Evolutionary conservation across 2,888 invertebrate genomes (phyloP).

Genomic region (Calephelis perditalis): DNA sequence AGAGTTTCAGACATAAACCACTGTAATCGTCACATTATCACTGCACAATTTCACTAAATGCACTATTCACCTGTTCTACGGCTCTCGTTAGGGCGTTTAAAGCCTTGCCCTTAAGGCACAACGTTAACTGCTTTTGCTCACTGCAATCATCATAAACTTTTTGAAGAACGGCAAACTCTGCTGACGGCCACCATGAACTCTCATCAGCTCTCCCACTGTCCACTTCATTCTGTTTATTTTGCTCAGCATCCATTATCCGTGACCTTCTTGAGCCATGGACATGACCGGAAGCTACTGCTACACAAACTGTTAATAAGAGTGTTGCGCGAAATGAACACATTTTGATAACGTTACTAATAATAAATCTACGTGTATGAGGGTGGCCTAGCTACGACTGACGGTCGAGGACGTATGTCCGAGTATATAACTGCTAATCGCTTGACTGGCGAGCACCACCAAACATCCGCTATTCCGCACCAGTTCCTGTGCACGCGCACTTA

Average conservation of each 20-base stretch:
- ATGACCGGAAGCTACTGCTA: constrained; percentile 56
- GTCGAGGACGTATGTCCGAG: constrained; percentile 59
- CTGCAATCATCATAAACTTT: constrained; percentile 82
- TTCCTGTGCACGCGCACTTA: constrained; percentile 76
- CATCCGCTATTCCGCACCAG: constrained; percentile 79
- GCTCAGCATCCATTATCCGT: constrained; percentile 63
- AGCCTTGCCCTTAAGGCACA: constrained; percentile 80
- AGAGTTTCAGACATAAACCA: constrained; percentile 18
- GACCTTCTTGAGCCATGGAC: constrained; percentile 66
- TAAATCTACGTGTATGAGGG: constrained; percentile 61
- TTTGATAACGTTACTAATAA: constrained; percentile 55
- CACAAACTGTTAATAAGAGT: constrained; percentile 63
- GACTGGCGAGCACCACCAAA: constrained; percentile 71
- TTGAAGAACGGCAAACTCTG: constrained; percentile 77
- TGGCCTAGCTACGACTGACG: constrained; percentile 68
- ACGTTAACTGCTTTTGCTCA: constrained; percentile 77
- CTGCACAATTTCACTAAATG: constrained; percentile 30
- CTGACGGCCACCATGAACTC: constrained; percentile 74
- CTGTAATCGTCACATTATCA: constrained; percentile 24
- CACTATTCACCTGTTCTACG: constrained; percentile 73
- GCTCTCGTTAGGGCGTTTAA: constrained; percentile 77
- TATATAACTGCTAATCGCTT: constrained; percentile 74
- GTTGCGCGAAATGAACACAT: constrained; percentile 74
- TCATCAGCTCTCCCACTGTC: constrained; percentile 72
- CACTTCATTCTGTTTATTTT: constrained; percentile 65